Evolutionary conservation across 2,888 invertebrate genomes (phyloP), one percentile per base, ranked within the genome.

Genomic region (Zonitis immaculata): DNA sequence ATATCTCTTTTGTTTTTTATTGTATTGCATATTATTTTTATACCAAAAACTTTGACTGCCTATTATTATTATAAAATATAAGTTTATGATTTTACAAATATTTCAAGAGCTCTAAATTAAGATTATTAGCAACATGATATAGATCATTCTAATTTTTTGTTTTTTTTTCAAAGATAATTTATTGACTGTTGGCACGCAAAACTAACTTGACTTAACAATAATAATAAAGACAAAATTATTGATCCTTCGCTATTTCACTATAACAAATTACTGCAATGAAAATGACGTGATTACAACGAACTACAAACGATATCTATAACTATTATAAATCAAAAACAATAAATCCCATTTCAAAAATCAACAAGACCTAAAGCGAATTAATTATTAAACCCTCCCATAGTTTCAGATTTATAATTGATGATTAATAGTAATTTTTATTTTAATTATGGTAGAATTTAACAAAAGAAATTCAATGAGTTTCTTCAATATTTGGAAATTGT

Each of bases 1-100:
- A 45, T 49, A 30, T 47, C 50, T 59, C 57, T 51, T 59, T 57
- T 12, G 30, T 39, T 32, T 48, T 52, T 47, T 45, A 54, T 60
- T 58, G 5, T 22, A 3, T n/a, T n/a, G n/a, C 22, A 4, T 22
- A 22, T 5, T 57, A 56, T 54, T 58, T 60, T 57, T 22, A 18
- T 47, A 39, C n/a, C 20, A n/a, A 28, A 14, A 6, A 20, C 18
- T 39, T 39, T 22, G 22, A 39, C 16, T 18, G 39, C 18, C 6
- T 1, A 20, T 39, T n/a, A 39, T 18, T 18, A 20, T 16, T 6
- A 18, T 20, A 39, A 32, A 14, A 14, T 32, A 32, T 18, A 5
- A 11, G 16, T 20, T 20, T 39, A n/a, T 11, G 9, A 39, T 39
- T 39, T 20, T n/a, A n/a, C n/a, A 20, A 39, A 39, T 11, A 9